Percentiles rank a stretch among this genome's conserved stretches.
Conservation (phyloP, 2,888 invertebrate species). For the Leistus spinibarbis region DNA sequence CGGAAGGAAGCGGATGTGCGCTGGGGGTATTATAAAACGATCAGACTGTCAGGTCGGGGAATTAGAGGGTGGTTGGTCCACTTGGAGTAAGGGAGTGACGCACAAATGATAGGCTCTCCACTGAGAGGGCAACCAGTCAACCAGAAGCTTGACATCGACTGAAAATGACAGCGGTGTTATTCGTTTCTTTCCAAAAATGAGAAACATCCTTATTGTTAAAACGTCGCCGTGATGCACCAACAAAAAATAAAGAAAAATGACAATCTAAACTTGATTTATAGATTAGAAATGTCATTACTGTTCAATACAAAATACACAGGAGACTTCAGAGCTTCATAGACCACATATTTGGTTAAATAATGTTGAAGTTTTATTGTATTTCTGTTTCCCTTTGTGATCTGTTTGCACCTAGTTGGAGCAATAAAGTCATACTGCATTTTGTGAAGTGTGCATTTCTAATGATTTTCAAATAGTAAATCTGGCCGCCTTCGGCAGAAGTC, state of each 20-base stretch:
- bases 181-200: not conserved
- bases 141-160: not conserved
- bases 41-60: not conserved
- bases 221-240: not conserved
- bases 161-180: not conserved
- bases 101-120: conserved; percentile 1
- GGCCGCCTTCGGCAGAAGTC: too few relatives aligned
- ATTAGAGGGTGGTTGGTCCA: conserved; percentile 6
- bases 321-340: too few relatives aligned
- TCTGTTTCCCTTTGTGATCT: too few relatives aligned
- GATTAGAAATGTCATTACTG: too few relatives aligned
- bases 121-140: not conserved
- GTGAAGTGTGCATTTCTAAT: too few relatives aligned
- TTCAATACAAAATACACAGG: too few relatives aligned
- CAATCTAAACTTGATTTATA: not conserved
- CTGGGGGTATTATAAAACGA: not conserved
- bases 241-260: not conserved
- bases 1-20: not conserved
- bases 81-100: not conserved
- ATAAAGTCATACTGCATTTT: too few relatives aligned
- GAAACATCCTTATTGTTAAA: not conserved
- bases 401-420: too few relatives aligned
- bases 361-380: too few relatives aligned
- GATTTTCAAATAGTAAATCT: too few relatives aligned
- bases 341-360: too few relatives aligned